These are phyloP conservation scores for Halcyon smyrnensis DNA, from an alignment of 2,797 vertebrate genomes.

Conservation along the genomic window DNA sequence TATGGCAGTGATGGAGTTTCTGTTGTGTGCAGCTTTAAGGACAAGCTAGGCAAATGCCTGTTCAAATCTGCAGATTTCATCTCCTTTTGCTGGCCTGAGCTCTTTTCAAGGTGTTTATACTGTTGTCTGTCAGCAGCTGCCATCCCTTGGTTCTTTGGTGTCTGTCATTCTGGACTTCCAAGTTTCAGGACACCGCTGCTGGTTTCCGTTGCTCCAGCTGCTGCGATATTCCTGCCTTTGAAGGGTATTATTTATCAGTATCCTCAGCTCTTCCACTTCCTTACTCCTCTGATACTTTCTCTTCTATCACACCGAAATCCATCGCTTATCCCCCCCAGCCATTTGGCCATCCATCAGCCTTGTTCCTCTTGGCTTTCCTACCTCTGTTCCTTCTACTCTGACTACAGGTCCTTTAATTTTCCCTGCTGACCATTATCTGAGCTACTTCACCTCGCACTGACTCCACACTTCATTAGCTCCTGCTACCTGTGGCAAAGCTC, in stretches of 20 bases:
- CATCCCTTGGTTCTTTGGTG: background rate
- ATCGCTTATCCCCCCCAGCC: background rate
- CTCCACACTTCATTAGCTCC: conserved; percentile 57
- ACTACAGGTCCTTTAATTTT: background rate
- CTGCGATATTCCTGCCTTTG: background rate
- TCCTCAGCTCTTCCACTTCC: background rate
- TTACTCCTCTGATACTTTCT: background rate
- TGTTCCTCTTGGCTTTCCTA: background rate
- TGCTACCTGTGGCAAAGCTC: background rate
- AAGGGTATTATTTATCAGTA: background rate
- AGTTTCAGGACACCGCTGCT: background rate
- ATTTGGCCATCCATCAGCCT: background rate
- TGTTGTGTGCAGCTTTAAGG: background rate
- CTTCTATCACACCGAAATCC: background rate
- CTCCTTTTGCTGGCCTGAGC: background rate
- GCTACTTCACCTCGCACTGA: conserved; percentile 34
- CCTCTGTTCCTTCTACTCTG: background rate
- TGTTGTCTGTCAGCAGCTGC: conserved; percentile 12
- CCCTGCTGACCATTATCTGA: background rate
- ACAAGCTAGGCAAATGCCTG: background rate
- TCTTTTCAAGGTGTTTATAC: background rate
- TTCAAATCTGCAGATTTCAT: background rate
- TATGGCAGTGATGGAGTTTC: background rate
- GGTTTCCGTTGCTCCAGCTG: background rate
- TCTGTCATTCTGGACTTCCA: background rate